Conservation (phyloP, 92 coral and sea anemone genomes). For the Muricea muricata region DNA sequence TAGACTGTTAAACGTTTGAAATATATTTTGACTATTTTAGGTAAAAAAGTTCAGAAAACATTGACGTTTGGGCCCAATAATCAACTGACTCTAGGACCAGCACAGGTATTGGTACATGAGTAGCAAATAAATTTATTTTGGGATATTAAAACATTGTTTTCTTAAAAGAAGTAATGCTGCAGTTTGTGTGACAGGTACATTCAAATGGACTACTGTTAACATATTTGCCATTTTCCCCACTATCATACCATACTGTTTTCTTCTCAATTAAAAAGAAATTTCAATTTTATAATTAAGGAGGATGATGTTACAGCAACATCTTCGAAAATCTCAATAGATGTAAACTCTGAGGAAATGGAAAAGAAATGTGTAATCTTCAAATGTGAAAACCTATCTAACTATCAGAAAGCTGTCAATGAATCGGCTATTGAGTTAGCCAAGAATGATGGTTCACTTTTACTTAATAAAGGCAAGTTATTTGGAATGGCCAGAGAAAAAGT, state of each 20-base stretch:
- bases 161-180: no score
- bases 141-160: no score
- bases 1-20: no score
- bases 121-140: no score
- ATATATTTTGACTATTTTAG: neutral
- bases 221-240: no score
- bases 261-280: neutral
- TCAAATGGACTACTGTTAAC: no score
- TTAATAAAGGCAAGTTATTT: slow-evolving; percentile 42
- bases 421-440: slow-evolving; percentile 24
- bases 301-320: neutral
- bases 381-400: neutral
- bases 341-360: neutral
- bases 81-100: neutral
- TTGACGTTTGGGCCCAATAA: neutral
- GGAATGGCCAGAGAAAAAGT: slow-evolving; percentile 52
- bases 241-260: neutral
- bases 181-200: neutral
- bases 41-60: slow-evolving; percentile 1
- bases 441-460: slow-evolving; percentile 42
- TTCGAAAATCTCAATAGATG: neutral
- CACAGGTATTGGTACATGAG: neutral
- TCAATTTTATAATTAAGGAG: neutral
- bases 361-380: neutral
- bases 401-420: slow-evolving; percentile 40